Base-by-base conservation (phyloP, 2,797 vertebrate genomes). In the Alectoris magna region DNA sequence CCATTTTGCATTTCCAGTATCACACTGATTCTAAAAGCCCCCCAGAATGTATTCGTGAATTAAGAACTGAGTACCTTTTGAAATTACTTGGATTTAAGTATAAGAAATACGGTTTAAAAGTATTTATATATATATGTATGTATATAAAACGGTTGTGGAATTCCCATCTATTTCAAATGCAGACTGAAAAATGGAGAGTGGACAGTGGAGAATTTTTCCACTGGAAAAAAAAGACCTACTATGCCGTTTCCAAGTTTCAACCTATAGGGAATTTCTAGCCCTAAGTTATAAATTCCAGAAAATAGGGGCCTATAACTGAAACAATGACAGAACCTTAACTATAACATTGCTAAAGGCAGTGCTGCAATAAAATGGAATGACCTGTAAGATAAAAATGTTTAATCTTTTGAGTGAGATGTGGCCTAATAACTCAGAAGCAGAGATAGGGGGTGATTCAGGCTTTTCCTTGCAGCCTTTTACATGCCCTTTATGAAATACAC, bases 261-360 rank as follows among this genome's bases (percentile, higher is more conserved):
- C 58, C 94, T 72, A 69, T 46, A 92, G 78, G 73, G 87, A 95
- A 95, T 93, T 96, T 97, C 96, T 96, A 93, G 91, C 90, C 82
- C 66, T 94, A 95, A 96, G 84, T 95, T 96, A 96, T 97, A 97
- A 96, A 97, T 96, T 97, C 91, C 92, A 96, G 90, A 96, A 97
- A 96, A 96, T 91, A 93, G 79, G 64, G 53, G 87, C 84, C 91
- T 96, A 64, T 97, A 96, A 97, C 94, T 86, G 94, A 97, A 97
- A 96, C n/a, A 83, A 75, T 95, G 94, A 95, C 90, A 93, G 95
- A 96, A 95, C 59, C 74, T 95, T 96, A 96, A 96, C 91, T 96
- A 90, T 70, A 90, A 88, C 60, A 81, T 93, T 91, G 81, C 85
- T 88, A 92, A 96, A 96, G 90, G 90, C 92, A 91, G 89, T 2